Conservation (phyloP, 2,113 vertebrate species). For the Lampris megalopsis region DNA sequence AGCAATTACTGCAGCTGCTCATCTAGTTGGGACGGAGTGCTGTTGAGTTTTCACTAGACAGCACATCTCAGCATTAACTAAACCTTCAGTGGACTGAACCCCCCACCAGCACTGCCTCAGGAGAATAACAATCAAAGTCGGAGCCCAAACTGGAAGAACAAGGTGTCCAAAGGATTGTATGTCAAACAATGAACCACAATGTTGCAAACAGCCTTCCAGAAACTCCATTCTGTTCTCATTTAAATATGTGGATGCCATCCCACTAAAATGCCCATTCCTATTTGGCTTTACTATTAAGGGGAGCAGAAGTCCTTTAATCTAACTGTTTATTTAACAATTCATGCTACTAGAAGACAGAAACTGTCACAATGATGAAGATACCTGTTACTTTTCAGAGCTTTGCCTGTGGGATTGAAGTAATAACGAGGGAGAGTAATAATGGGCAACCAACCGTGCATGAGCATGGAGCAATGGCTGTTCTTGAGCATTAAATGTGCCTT, state of each 20-base stretch:
- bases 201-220: not conserved
- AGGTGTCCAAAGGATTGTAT: not conserved
- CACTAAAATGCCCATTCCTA: not conserved
- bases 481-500: not conserved
- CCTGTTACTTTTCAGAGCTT: slow-evolving; percentile 12
- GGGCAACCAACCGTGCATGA: not conserved
- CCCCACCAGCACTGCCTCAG: slow-evolving; percentile 12
- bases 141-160: not conserved
- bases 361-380: not conserved
- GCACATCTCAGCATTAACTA: slow-evolving; percentile 30
- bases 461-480: slow-evolving; percentile 8
- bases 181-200: not conserved
- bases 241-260: not conserved
- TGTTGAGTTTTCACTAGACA: slow-evolving; percentile 30
- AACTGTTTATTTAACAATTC: slow-evolving; percentile 8
- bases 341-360: slow-evolving; percentile 13
- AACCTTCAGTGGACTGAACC: not conserved
- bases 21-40: slow-evolving; percentile 25
- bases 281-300: not conserved
- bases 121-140: not conserved
- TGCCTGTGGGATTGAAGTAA: slow-evolving; percentile 23
- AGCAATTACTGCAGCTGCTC: slow-evolving; percentile 64
- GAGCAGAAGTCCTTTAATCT: not conserved
- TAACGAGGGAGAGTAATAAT: slow-evolving; percentile 14
- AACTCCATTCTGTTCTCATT: not conserved